Conservation (phyloP, 2,113 vertebrate species). For the Petromus typicus region DNA sequence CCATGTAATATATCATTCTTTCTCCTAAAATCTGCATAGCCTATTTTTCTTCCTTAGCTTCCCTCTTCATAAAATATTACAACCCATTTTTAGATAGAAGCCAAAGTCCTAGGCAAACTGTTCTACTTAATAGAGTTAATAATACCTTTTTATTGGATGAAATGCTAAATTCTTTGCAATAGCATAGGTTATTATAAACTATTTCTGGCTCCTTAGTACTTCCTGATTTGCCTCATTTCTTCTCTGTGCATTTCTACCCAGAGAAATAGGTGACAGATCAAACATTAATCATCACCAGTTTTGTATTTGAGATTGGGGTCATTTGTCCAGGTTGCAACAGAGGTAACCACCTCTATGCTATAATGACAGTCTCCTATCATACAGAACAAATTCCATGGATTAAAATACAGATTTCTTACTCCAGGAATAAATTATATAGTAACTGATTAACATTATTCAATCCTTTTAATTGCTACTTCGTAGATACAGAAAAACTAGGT, state of each 20-base stretch:
- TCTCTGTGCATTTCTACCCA: neutral
- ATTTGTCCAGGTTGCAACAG: constrained; percentile 87
- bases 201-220: neutral
- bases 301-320: constrained; percentile 76
- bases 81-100: neutral
- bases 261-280: neutral
- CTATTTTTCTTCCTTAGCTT: neutral
- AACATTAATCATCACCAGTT: neutral
- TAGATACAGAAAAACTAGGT: constrained; percentile 45
- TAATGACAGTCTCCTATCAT: constrained; percentile 75
- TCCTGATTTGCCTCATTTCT: neutral
- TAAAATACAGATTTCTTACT: constrained; percentile 75
- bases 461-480: constrained; percentile 23
- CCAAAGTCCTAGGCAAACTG: neutral
- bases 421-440: constrained; percentile 64
- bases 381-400: constrained; percentile 83
- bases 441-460: constrained; percentile 59
- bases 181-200: neutral
- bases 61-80: neutral
- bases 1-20: neutral
- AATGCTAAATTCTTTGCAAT: constrained; percentile 17
- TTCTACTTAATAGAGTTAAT: constrained; percentile 54
- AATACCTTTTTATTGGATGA: neutral
- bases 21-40: neutral
- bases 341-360: constrained; percentile 75